A percentile compares a stretch with the other conserved stretches of the same genome.
phyloP scores from a whole-genome alignment of 2,797 vertebrate genomes.

The Artibeus lituratus region DNA sequence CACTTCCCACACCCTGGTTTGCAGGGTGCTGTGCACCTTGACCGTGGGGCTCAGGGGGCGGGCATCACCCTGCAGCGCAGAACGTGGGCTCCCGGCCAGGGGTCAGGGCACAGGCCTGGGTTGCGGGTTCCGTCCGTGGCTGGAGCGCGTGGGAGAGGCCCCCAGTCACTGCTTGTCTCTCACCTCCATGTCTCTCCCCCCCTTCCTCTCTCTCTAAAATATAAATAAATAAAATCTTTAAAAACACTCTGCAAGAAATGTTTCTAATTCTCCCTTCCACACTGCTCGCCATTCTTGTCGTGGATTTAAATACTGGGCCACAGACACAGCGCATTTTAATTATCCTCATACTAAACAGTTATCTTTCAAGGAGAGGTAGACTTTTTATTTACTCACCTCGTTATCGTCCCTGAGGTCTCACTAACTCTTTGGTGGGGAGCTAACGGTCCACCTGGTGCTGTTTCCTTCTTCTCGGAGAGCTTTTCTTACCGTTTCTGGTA shows the following conservation, averaged over 20 bases:
- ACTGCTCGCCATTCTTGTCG: too few species aligned
- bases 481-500: neutral
- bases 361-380: neutral
- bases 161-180: too few species aligned
- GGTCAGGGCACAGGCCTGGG: too few species aligned
- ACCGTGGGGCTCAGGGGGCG: too few species aligned
- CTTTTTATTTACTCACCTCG: neutral
- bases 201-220: too few species aligned
- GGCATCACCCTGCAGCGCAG: too few species aligned
- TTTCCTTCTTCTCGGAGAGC: neutral
- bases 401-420: neutral
- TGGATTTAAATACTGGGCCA: neutral
- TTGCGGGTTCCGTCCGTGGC: too few species aligned
- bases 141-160: too few species aligned
- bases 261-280: neutral
- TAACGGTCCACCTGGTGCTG: neutral
- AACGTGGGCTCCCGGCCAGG: too few species aligned
- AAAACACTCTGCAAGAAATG: neutral
- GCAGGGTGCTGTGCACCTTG: accelerated
- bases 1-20: neutral
- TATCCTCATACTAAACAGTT: neutral
- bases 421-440: neutral
- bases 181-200: too few species aligned
- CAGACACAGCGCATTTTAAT: neutral
- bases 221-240: too few species aligned